Base-by-base conservation (phyloP, 1,140 invertebrate genomes). In the Cherax quadricarinatus region DNA sequence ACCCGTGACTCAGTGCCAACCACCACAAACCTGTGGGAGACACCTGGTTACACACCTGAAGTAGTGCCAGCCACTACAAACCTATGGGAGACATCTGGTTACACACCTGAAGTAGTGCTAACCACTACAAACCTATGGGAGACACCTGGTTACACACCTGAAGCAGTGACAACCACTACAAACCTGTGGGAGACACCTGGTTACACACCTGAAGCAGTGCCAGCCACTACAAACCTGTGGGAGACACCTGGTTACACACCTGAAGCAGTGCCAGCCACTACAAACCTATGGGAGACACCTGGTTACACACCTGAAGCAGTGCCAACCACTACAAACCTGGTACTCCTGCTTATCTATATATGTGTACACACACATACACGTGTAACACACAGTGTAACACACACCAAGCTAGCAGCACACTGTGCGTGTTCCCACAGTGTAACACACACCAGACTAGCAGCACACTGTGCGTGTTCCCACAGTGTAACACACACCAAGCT, bases 1-100 rank as follows among this genome's bases (percentile, higher is more conserved):
- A 98, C 93, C 7, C 93, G 86, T 5, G 93, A 93, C 62, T 93
- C 93, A 0, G 93, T 93, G 21, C 90, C 90, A 14, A 90, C 78
- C 24, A 93, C 93, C n/a, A 91, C 93, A 48, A 93, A 93, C 89
- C 93, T 93, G 84, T 14, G 10, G 16, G 60, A 70, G 21, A 81
- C 18, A 24, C 49, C 16, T 6, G 49, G 70, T 14, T 48, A 14
- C 16, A 80, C 84, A 41, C 24, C 16, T 9, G 10, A 93, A 49
- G 92, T 90, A 0, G 93, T 93, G 21, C 90, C 90, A 14, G 87
- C 78, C 24, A 93, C 93, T 12, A 91, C 93, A 48, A 93, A 93
- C 89, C 93, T 93, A 78, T 14, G 10, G 30, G 60, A 70, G 21
- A 81, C 18, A 24, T 21, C 16, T 6, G 49, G 70, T 14, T 48